These are phyloP conservation scores for Crotalus tigris DNA, from an alignment of 2,113 vertebrate species.

Conservation along the genomic window DNA sequence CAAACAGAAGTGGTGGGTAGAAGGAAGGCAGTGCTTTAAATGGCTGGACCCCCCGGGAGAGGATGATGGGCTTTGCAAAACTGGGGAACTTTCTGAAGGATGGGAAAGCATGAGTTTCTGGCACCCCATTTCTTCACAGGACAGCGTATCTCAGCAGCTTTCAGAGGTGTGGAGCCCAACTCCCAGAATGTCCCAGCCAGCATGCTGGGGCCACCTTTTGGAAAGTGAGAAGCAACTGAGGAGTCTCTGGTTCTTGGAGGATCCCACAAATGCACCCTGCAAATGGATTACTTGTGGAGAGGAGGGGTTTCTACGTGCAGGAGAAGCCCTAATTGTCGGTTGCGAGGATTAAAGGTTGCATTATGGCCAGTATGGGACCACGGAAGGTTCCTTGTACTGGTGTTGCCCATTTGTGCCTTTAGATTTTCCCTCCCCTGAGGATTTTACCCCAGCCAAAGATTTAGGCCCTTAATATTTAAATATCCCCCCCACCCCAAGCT, in stretches of 20 bases:
- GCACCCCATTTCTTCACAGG: neutral
- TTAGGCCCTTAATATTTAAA: too few relatives aligned
- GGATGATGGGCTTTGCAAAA: neutral
- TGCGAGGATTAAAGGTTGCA: neutral
- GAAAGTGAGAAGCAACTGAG: neutral
- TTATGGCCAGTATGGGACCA: neutral
- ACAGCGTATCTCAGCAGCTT: neutral
- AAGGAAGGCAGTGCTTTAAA: neutral
- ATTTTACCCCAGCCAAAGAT: neutral
- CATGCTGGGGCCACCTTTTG: neutral
- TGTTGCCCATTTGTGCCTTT: neutral
- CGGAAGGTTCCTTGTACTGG: neutral
- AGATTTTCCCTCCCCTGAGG: neutral
- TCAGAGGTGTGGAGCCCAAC: neutral
- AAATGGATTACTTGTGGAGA: neutral
- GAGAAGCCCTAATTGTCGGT: neutral
- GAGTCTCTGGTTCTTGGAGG: neutral
- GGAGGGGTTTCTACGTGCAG: neutral
- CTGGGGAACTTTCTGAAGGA: neutral
- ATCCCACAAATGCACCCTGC: neutral
- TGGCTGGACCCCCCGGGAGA: neutral
- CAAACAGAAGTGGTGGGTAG: neutral
- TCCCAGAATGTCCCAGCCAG: neutral
- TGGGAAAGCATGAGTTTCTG: neutral
- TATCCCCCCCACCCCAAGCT: neutral